A percentile compares a stretch with the other conserved stretches of the same genome.
Evolutionary conservation across 1,140 invertebrate species (phyloP).

Genomic region (Adoxophyes honmai): DNA sequence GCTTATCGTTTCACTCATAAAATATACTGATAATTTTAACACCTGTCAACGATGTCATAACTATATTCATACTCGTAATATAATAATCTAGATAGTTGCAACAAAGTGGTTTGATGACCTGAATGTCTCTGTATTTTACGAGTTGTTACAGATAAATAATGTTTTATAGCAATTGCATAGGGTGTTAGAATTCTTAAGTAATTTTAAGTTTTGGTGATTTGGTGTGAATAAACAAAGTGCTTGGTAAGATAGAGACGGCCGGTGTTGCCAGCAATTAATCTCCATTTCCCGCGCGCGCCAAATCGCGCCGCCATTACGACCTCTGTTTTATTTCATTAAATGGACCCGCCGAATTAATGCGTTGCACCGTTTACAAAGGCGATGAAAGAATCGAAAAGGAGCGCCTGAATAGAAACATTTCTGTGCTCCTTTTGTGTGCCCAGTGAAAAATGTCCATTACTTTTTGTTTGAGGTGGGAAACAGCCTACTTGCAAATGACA

Average conservation of each 20-base stretch:
- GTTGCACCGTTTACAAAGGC: conserved; percentile 60
- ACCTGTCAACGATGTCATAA: too few species aligned
- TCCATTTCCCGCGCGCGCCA: conserved; percentile 69
- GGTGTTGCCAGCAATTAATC: conserved; percentile 69
- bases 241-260: conserved; percentile 59
- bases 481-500: background rate
- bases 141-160: too few species aligned
- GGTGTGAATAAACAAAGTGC: conserved; percentile 55
- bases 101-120: too few species aligned
- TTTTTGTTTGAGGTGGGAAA: conserved; percentile 39
- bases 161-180: too few species aligned
- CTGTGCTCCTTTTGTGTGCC: conserved; percentile 51
- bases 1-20: background rate
- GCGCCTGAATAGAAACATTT: conserved; percentile 46
- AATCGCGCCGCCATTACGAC: conserved; percentile 57
- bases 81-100: too few species aligned
- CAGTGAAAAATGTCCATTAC: conserved; percentile 44
- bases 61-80: too few species aligned
- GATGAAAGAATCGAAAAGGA: conserved; percentile 53
- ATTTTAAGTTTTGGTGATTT: conserved; percentile 28
- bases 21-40: conserved; percentile 13
- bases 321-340: conserved; percentile 74
- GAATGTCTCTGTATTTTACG: too few species aligned
- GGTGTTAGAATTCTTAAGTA: background rate
- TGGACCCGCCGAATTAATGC: conserved; percentile 66